Base-by-base conservation (phyloP, 2,113 vertebrate genomes). In the Syrrhaptes paradoxus region DNA sequence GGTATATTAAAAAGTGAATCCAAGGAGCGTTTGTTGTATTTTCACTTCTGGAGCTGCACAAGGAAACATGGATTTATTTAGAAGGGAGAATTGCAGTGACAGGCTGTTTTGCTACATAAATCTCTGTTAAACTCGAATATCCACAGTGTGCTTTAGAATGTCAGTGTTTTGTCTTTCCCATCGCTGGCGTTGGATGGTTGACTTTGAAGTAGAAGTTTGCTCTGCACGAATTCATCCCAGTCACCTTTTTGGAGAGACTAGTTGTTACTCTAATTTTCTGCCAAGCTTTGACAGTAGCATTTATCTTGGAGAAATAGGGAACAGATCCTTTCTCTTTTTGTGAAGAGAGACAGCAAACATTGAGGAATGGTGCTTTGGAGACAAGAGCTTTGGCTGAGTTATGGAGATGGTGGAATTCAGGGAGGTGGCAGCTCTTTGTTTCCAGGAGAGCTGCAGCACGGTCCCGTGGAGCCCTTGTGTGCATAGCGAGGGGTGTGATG, bases 1-100 rank as follows among this genome's bases (percentile, higher is more conserved):
- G 41, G 11, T 81, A 48, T 90, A 96, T 95, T 95, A 95, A 95
- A 97, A 95, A 46, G 52, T 62, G 55, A 91, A 88, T 79, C 49
- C 57, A 51, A 62, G 18, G 17, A 52, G 10, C 11, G 4, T 84
- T 79, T 31, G 20, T 86, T 87, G 65, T 87, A 10, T 95, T 95
- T 95, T 95, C 9, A 43, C 36, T 91, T 83, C 38, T 66, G 31
- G 36, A 89, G 36, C 17, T 4, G 49, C 38, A 32, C 4, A 49
- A 85, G 62, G 41, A 79, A 79, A 57, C 16, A 4, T 10, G 15
- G 68, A 32, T 61, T 51, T 12, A 13, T 68, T 94, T 71, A 59
- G 59, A 90, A 49, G 41, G 26, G 19, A 93, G 28, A 67, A 57
- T 36, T 55, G n/a, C n/a, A 59, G 28, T 46, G 38, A 67, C 28